Evolutionary conservation across 2,888 invertebrate species (phyloP).

Genomic region (Dichetophora obliterata): DNA sequence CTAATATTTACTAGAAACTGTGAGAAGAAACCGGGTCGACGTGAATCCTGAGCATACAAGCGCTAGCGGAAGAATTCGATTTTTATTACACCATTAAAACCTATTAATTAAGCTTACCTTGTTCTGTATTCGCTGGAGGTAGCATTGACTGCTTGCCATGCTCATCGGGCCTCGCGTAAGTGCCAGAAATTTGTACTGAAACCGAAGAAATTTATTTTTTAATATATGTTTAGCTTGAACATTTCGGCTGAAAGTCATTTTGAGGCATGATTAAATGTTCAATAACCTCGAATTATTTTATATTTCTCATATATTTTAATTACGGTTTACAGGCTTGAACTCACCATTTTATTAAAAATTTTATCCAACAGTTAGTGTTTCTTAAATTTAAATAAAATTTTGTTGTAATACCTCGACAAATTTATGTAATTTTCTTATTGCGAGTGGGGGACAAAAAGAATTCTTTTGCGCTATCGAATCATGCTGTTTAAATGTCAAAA

Average conservation of each 20-base stretch:
- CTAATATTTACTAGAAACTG: constrained; percentile 92
- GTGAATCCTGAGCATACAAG: constrained; percentile 62
- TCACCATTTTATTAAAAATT: constrained; percentile 55
- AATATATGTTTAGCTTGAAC: background rate
- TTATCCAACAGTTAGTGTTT: constrained; percentile 25
- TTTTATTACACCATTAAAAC: too few species aligned
- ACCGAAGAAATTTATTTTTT: constrained; percentile 34
- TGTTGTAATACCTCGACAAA: constrained; percentile 51
- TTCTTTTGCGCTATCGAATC: constrained; percentile 42
- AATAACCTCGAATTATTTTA: constrained; percentile 25
- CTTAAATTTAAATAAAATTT: constrained; percentile 44
- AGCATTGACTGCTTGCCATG: constrained; percentile 54
- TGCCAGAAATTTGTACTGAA: constrained; percentile 62
- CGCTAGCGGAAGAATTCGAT: constrained; percentile 46
- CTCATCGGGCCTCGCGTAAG: constrained; percentile 54
- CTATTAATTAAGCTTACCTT: constrained; percentile 53
- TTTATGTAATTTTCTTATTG: constrained; percentile 64
- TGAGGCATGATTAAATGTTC: background rate
- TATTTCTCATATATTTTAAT: background rate
- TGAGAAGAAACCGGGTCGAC: constrained; percentile 83
- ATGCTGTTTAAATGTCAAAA: constrained; percentile 53
- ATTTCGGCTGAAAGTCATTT: background rate
- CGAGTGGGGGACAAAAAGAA: constrained; percentile 29
- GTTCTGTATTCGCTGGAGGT: constrained; percentile 56
- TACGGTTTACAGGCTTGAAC: constrained; percentile 41